A percentile compares a stretch with the other conserved stretches of the same genome.
Conservation (phyloP, 2,888 invertebrate genomes). For the Drosophila histrio region DNA sequence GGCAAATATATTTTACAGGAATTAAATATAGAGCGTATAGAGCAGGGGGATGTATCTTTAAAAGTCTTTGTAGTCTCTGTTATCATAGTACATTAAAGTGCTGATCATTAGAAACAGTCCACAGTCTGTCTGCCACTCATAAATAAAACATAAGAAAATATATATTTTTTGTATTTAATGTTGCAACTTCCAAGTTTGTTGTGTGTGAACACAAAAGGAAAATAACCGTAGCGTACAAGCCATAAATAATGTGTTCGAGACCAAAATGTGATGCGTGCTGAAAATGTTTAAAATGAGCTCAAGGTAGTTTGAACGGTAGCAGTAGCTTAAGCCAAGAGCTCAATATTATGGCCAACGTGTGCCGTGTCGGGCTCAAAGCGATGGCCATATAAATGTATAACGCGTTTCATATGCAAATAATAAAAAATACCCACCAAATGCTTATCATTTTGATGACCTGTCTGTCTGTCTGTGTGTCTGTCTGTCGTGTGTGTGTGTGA, state of each 20-base stretch:
- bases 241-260: conserved; percentile 69
- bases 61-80: conserved; percentile 5
- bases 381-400: conserved; percentile 53
- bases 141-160: conserved; percentile 53
- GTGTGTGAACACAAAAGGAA: not conserved
- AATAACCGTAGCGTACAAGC: conserved; percentile 33
- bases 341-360: conserved; percentile 50
- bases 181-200: conserved; percentile 36
- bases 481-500: too few species aligned
- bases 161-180: conserved; percentile 28
- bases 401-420: conserved; percentile 67
- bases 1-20: conserved; percentile 33
- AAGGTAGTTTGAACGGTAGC: conserved; percentile 32
- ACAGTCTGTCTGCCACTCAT: conserved; percentile 32
- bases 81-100: conserved; percentile 17
- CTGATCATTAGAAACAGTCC: conserved; percentile 30
- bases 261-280: conserved; percentile 51
- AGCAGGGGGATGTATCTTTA: conserved; percentile 1
- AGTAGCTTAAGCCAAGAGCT: conserved; percentile 43
- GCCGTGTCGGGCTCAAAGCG: conserved; percentile 5
- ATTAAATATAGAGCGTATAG: conserved; percentile 32
- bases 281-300: conserved; percentile 57
- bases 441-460: conserved; percentile 48
- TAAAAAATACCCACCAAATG: not conserved
- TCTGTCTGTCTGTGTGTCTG: conserved; percentile 8